A percentile compares a stretch with the other conserved stretches of the same genome.
phyloP scores from a whole-genome alignment of 2,113 vertebrate species.

The Spizaetus ornatus region DNA sequence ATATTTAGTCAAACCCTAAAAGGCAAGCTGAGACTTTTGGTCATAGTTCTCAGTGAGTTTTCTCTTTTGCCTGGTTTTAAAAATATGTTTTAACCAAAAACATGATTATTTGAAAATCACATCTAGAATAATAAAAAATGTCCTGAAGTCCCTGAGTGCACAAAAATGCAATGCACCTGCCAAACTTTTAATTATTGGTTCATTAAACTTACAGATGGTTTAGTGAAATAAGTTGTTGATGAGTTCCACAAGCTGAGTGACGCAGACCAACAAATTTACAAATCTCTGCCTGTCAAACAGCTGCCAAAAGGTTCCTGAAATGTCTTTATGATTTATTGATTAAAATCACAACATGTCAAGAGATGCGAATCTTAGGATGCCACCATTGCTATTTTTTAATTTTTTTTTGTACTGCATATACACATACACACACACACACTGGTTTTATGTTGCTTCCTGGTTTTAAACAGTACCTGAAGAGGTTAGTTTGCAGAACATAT shows the following conservation, averaged over 20 bases:
- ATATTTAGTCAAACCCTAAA: neutral
- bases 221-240: neutral
- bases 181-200: neutral
- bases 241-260: neutral
- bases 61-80: neutral
- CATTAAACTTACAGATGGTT: neutral
- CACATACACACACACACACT: fast-evolving
- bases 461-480: neutral
- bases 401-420: neutral
- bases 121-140: neutral
- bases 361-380: neutral
- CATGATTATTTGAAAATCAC: neutral
- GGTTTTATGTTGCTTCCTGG: neutral
- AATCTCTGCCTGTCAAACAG: neutral
- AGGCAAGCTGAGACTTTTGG: neutral
- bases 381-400: neutral
- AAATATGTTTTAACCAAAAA: neutral
- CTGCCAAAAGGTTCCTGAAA: neutral
- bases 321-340: neutral
- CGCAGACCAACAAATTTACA: neutral
- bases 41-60: neutral
- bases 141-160: neutral
- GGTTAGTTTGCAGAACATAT: neutral
- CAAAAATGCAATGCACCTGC: neutral
- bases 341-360: neutral